Base-by-base conservation (phyloP, 2,113 vertebrate species). In the Setophaga kirtlandii region DNA sequence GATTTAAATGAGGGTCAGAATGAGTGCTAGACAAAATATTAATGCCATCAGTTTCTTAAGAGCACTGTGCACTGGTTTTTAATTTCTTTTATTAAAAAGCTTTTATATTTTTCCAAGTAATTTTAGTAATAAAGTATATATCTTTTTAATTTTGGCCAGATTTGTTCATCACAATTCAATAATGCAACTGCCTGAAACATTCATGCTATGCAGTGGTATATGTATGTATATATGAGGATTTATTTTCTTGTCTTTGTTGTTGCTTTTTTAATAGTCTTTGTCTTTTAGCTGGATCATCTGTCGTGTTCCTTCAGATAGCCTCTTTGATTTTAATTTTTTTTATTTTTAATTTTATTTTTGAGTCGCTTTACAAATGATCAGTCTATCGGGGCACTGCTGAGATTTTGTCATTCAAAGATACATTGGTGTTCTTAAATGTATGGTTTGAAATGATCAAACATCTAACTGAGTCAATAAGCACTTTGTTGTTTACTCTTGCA, bases 351-450 rank as follows among this genome's bases (percentile, higher is more conserved):
- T 53, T 62, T 69, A 35, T 50, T 78, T 65, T n/a, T 64, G 14
- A 68, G 7, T 90, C 8, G 1, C 88, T 94, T 80, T 74, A 80
- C 47, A 77, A 83, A 70, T 16, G 35, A 17, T 88, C 79, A 47
- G 30, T 55, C 24, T 83, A 1, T 70, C 6, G 56, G 79, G 70
- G 47, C 64, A 70, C 86, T 95, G 93, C 80, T 91, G 63, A 87
- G 71, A 75, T 86, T 93, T 89, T 96, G 79, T 97, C 93, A 90
- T 95, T 94, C 93, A 95, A 96, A 94, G 88, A 96, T 96, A 96
- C 93, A 96, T 94, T 97, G 83, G 2, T 94, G 76, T 88, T 80
- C 58, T 92, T 81, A 83, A 86, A 96, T 94, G 81, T 93, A 87
- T 97, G 88, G 33, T 96, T 97, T 95, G 94, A 89, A 95, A 92